phyloP scores from a whole-genome alignment of 2,797 vertebrate genomes.

The Hylomyscus alleni region DNA sequence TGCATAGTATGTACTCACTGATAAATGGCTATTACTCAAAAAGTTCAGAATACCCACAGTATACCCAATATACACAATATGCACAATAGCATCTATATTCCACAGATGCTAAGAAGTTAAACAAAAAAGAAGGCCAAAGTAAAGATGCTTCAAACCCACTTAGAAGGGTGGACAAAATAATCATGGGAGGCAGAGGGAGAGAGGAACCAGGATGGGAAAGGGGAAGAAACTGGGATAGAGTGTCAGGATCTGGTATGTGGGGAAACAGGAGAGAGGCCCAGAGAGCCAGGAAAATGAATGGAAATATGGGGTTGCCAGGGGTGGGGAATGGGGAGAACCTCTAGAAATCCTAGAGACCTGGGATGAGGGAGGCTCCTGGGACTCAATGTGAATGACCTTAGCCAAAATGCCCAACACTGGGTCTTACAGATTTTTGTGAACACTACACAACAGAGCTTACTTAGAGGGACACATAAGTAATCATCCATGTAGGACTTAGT shows the following conservation, averaged over 20 bases:
- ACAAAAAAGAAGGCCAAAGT: neutral
- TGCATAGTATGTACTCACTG: neutral
- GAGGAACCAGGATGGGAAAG: neutral
- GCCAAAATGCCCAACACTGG: neutral
- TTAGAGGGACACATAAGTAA: slow-evolving; percentile 3
- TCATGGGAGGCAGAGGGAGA: neutral
- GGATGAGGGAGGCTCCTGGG: neutral
- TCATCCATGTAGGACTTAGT: neutral
- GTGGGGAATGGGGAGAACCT: neutral
- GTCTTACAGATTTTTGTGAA: slow-evolving; percentile 5
- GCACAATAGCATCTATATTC: no score
- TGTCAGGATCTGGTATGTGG: neutral
- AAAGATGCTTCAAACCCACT: neutral
- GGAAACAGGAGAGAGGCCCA: neutral
- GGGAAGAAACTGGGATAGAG: neutral
- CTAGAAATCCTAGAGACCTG: neutral
- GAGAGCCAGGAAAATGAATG: neutral
- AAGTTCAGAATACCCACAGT: neutral
- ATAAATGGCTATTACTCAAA: neutral
- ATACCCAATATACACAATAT: no score
- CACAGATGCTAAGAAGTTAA: neutral
- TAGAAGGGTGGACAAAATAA: neutral
- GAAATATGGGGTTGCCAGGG: neutral
- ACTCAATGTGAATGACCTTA: neutral
- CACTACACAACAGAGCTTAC: slow-evolving; percentile 19